Conservation (phyloP, 2,888 invertebrate genomes). For the Tubulanus polymorphus region DNA sequence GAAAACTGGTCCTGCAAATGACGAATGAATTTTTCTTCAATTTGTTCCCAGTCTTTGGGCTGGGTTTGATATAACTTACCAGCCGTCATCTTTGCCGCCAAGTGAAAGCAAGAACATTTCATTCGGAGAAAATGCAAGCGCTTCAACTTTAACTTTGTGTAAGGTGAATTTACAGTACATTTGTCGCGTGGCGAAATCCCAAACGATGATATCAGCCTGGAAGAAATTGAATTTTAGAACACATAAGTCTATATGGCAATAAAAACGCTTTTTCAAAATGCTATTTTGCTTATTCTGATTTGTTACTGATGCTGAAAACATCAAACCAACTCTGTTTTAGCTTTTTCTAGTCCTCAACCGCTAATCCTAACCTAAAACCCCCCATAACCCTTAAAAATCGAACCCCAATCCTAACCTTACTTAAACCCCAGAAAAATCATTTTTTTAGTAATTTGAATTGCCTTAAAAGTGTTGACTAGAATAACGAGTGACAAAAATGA, state of each 20-base stretch:
- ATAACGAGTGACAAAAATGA: no score
- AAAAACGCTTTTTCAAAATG: not conserved
- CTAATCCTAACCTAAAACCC: no score
- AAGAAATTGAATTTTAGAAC: constrained; percentile 12
- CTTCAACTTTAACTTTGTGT: constrained; percentile 85
- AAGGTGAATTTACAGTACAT: constrained; percentile 70
- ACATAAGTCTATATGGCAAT: not conserved
- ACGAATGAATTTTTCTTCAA: not conserved
- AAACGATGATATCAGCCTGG: constrained; percentile 73
- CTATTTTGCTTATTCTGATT: not conserved
- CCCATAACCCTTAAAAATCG: no score
- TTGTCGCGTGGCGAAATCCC: constrained; percentile 70
- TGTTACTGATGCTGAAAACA: no score
- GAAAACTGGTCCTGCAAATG: not conserved
- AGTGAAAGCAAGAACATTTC: constrained; percentile 78
- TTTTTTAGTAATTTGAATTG: no score
- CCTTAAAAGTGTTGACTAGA: no score
- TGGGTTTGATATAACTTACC: constrained; percentile 30
- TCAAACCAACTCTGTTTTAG: no score
- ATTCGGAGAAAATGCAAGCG: constrained; percentile 75
- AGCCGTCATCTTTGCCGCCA: constrained; percentile 85
- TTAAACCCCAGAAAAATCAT: no score
- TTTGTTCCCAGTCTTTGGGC: not conserved
- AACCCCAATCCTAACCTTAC: no score
- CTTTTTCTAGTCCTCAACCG: no score